Conservation (phyloP, 2,797 vertebrate genomes). For the Prunella strophiata region DNA sequence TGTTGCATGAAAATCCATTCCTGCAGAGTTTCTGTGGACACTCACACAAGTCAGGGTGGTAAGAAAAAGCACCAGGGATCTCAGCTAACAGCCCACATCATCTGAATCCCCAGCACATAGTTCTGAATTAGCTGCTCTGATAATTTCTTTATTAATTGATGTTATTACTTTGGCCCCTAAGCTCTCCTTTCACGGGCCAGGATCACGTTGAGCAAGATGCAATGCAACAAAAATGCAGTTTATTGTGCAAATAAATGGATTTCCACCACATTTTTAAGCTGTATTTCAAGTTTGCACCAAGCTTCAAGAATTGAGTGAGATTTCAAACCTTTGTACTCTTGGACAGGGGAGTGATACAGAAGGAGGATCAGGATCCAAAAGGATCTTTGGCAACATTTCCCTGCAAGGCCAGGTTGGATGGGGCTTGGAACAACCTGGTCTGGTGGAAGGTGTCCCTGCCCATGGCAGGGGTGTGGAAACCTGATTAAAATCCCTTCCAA, state of each 20-base stretch:
- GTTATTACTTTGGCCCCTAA: background rate
- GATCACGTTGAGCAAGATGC: background rate
- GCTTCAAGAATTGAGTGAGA: background rate
- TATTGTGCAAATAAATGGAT: background rate
- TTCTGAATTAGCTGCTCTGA: background rate
- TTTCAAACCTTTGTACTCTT: background rate
- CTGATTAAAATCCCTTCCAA: background rate
- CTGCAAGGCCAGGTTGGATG: background rate
- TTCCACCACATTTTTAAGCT: background rate
- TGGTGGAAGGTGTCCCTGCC: background rate
- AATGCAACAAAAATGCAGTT: background rate
- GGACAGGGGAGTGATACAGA: background rate
- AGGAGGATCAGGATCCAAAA: background rate
- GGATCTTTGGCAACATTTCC: background rate
- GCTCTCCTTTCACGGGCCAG: accelerated
- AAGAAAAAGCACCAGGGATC: background rate
- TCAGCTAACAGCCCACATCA: background rate
- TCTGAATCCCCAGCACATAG: background rate
- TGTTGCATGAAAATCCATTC: background rate
- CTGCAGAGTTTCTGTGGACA: background rate
- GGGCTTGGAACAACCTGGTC: background rate
- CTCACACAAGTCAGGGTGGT: background rate
- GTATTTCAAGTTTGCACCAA: background rate
- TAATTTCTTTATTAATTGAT: background rate
- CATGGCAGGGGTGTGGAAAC: background rate